These are phyloP conservation scores for Kryphioiulus occultus DNA, from an alignment of 2,888 invertebrate genomes.

Conservation along the genomic window DNA sequence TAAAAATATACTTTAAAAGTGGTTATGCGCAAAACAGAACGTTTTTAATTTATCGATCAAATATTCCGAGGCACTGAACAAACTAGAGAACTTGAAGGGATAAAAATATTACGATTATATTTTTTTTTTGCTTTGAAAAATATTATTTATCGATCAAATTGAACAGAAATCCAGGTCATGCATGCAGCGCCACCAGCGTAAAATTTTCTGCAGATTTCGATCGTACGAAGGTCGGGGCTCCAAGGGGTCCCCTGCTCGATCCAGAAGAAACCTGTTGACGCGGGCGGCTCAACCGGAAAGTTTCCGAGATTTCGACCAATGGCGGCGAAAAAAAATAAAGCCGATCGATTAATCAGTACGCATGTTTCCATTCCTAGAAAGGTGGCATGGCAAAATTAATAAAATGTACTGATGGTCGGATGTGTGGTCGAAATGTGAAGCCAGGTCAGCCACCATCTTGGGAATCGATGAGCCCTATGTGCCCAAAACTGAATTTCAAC, in stretches of 20 bases:
- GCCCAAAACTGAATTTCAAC: background rate
- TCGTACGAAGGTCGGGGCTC: background rate
- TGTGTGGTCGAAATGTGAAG: background rate
- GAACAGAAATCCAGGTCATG: too few relatives aligned
- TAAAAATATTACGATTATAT: too few relatives aligned
- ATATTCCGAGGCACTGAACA: too few relatives aligned
- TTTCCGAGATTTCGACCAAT: background rate
- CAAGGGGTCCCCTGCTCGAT: background rate
- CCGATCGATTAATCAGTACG: background rate
- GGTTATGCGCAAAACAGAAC: too few relatives aligned
- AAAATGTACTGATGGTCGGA: background rate
- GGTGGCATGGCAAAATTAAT: background rate
- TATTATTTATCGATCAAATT: too few relatives aligned
- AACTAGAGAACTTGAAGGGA: too few relatives aligned
- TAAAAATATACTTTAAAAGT: too few relatives aligned
- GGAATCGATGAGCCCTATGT: background rate
- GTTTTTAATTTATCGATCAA: too few relatives aligned
- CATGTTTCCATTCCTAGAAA: background rate
- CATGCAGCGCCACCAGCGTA: background rate
- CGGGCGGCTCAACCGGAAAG: background rate
- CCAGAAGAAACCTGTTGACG: constrained; percentile 12
- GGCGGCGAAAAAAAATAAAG: background rate
- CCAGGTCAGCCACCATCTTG: background rate
- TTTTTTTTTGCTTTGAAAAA: too few relatives aligned
- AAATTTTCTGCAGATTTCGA: background rate